Base-by-base conservation (phyloP, 1,140 invertebrate genomes). In the Drosophila nasuta region DNA sequence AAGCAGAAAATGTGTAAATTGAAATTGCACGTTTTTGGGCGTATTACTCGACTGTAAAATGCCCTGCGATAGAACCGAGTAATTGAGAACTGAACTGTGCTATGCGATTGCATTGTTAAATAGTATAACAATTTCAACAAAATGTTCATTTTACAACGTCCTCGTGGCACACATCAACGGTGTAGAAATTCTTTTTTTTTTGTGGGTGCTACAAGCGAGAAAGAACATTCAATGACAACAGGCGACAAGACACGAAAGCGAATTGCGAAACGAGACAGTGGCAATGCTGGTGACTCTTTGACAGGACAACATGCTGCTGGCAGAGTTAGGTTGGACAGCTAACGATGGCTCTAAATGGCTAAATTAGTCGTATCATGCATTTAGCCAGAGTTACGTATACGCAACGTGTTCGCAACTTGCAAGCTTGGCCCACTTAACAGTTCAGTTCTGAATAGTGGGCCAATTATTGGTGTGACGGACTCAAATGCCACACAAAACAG, bases 351-450 rank as follows among this genome's bases (percentile, higher is more conserved):
- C 64, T 81, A 86, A 73, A 86, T 87, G 75, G 82, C 64, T 45
- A 82, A 86, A 86, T 85, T 79, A 86, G 77, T 77, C 82, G 69
- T 82, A 80, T 76, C 75, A 76, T 74, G 69, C 43, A 67, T 71
- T 81, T 54, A 20, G 48, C 59, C 58, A 60, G 38, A 25, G 46
- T 63, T 58, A 65, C 38, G 81, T 65, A 49, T 51, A 67, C 48
- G 46, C 69, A 76, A 17, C 15, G 17, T 43, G 11, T 35, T 15
- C 20, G 33, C 25, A 46, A 62, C 45, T 62, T 49, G 45, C n/a
- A 2, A 25, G 3, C 3, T 25, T 25, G 3, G 20, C 20, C 20
- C 20, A 25, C 20, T 25, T 25, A 13, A 43, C 41, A 4, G 38
- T n/a, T 41, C 38, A 41, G 3, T 25, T 25, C 17, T 49, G 28